Percentiles rank a stretch among this genome's conserved stretches.
Conservation (phyloP, 1,140 invertebrate species). For the Zaprionus gabonicus region DNA sequence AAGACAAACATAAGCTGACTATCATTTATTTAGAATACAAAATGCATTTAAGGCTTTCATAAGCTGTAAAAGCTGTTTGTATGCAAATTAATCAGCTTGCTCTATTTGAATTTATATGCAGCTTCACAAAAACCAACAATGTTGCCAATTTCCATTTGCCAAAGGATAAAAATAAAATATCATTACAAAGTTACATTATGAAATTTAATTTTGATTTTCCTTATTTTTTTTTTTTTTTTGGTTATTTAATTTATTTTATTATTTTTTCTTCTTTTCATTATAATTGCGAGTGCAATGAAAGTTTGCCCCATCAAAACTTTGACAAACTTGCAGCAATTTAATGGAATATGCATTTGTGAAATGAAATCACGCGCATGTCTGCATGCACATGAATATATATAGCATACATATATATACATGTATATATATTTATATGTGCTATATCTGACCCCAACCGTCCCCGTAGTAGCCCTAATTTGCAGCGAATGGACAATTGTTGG, state of each 20-base stretch:
- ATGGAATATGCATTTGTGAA: constrained; percentile 33
- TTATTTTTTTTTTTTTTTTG: neutral
- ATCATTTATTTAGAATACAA: neutral
- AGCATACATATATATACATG: neutral
- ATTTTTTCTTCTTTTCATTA: neutral
- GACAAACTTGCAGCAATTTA: constrained; percentile 28
- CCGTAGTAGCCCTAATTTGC: constrained; percentile 1
- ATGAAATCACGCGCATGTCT: constrained; percentile 17
- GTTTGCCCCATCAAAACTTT: constrained; percentile 4
- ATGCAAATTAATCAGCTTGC: constrained; percentile 3
- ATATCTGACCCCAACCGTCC: neutral
- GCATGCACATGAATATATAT: constrained; percentile 7
- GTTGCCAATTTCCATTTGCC: neutral
- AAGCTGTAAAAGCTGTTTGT: neutral
- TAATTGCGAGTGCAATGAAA: constrained; percentile 8
- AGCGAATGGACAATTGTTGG: constrained; percentile 13
- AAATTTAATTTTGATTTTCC: constrained; percentile 6
- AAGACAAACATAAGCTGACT: too few relatives aligned
- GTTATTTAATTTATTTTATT: neutral
- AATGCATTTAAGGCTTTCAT: neutral
- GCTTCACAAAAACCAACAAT: neutral
- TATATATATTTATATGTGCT: neutral
- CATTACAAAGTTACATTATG: neutral
- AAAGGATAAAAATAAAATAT: neutral
- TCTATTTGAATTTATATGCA: neutral